Base-by-base conservation (phyloP, 2,113 vertebrate species). In the Dasyornis broadbenti region DNA sequence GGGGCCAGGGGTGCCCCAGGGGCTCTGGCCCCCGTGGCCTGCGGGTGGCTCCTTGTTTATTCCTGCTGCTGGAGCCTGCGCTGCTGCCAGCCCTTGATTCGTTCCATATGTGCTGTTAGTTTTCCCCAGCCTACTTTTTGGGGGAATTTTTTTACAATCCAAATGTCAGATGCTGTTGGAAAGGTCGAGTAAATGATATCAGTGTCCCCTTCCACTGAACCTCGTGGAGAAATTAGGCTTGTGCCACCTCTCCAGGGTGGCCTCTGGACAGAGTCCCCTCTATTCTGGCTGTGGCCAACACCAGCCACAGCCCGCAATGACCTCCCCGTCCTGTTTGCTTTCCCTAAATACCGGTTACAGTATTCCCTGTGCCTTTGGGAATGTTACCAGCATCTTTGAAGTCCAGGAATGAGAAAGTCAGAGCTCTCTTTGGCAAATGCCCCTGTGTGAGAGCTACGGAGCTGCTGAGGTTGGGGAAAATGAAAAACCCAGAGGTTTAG, bases 361-460 rank as follows among this genome's bases (percentile, higher is more conserved):
- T 81, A 21, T 95, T 91, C 88, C 84, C 92, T 90, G 10, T 59
- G 85, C 85, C 56, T 94, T 82, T 42, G 90, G 92, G 78, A 95
- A 75, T 0, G 1, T 65, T 89, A 69, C 81, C 64, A 95, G 77
- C 64, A 13, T 8, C 95, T 96, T 92, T 93, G 94, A 95, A 94
- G 92, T 63, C 31, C 35, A 54, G 90, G 92, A 93, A 96, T 59
- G 92, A 90, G 95, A 94, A 95, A 91, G 73, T 69, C 94, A 93
- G 92, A 94, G 84, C 0, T 1, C 64, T 90, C 52, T 69, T 85
- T 96, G 90, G 94, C 94, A 71, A 40, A 22, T 18, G 40, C 80
- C 31, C 26, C 57, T 28, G n/a, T 71, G 86, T 68, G 79, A 13
- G 76, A 92, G 57, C 71, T 53, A 61, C 0, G 0, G 92, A 96